phyloP scores from a whole-genome alignment of 2,797 vertebrate species.

The Todus mexicanus region DNA sequence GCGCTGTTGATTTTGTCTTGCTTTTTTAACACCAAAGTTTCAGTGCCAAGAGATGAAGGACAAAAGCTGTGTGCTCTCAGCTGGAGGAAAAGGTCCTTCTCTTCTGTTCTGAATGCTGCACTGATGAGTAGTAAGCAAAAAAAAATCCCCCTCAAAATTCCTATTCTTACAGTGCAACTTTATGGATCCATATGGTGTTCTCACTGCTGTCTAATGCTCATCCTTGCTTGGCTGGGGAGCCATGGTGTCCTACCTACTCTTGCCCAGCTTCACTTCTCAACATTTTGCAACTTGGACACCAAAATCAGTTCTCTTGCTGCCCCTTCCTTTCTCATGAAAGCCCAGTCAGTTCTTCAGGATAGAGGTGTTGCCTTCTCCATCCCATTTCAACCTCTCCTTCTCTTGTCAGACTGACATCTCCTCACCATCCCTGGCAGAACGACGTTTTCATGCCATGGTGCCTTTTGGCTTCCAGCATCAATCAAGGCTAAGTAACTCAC shows the following conservation, averaged over 20 bases:
- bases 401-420: background rate
- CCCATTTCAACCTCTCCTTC: background rate
- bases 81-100: background rate
- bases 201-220: background rate
- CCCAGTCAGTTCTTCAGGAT: background rate
- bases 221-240: background rate
- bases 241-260: accelerated
- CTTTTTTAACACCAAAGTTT: background rate
- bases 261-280: background rate
- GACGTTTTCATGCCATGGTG: background rate
- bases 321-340: background rate
- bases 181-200: background rate
- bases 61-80: background rate
- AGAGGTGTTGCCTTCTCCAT: background rate
- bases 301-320: background rate
- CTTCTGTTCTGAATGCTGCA: background rate
- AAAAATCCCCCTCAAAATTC: background rate
- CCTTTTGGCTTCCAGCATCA: background rate
- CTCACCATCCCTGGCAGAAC: background rate
- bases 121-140: background rate
- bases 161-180: background rate
- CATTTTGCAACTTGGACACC: background rate
- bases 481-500: background rate
- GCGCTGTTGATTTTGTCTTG: background rate
- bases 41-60: background rate